Conservation (phyloP, 2,113 vertebrate genomes). For the Daubentonia madagascariensis region DNA sequence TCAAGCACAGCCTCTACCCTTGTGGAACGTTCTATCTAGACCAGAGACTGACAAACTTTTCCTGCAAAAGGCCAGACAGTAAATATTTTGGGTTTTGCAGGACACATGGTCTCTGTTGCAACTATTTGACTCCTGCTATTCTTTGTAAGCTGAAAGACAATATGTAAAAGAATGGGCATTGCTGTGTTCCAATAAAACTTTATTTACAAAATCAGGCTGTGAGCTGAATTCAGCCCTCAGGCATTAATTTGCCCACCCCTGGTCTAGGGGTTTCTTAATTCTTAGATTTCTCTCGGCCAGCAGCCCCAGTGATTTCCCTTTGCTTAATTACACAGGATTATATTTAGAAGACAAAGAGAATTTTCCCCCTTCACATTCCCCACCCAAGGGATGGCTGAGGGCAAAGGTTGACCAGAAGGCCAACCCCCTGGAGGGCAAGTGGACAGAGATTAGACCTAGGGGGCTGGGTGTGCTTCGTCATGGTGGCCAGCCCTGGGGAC, state of each 20-base stretch:
- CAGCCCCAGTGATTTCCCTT: neutral
- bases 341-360: neutral
- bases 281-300: neutral
- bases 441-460: too few species aligned
- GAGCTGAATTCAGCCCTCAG: too few species aligned
- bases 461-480: accelerated
- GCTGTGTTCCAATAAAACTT: neutral
- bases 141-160: accelerated
- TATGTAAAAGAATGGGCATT: neutral
- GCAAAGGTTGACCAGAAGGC: neutral
- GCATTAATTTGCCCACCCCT: neutral
- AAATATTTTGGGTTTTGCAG: neutral
- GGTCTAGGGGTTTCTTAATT: neutral
- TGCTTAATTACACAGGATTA: neutral
- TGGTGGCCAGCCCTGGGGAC: neutral
- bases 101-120: neutral
- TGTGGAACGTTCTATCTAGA: accelerated
- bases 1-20: neutral
- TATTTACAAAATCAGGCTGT: neutral
- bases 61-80: neutral
- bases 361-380: neutral
- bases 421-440: accelerated
- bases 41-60: neutral
- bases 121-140: accelerated
- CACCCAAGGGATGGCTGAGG: neutral